Percentiles rank a stretch among this genome's conserved stretches.
These are phyloP conservation scores for Jacana jacana DNA, from an alignment of 2,113 vertebrate species.

Conservation along the genomic window DNA sequence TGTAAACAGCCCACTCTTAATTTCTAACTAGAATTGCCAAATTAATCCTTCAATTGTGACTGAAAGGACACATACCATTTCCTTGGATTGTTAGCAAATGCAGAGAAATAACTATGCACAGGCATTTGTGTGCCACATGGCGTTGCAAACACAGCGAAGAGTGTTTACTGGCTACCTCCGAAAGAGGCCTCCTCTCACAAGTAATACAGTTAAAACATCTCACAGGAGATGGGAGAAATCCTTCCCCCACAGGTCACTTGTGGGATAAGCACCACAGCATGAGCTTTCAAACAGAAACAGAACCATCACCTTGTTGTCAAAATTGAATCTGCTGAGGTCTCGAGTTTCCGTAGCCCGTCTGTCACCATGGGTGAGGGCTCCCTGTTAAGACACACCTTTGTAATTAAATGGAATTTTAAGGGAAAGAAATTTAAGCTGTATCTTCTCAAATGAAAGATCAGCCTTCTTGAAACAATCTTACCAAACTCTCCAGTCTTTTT, in stretches of 20 bases:
- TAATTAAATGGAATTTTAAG: neutral
- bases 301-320: conserved; percentile 92
- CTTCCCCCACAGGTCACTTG: neutral
- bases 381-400: conserved; percentile 74
- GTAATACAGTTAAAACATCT: neutral
- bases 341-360: conserved; percentile 96
- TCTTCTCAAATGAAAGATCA: neutral
- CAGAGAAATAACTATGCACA: neutral
- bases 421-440: neutral
- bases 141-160: neutral
- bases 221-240: neutral
- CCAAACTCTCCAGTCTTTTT: conserved; percentile 97
- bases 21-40: neutral
- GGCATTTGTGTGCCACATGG: accelerated
- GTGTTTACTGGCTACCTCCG: neutral
- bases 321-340: conserved; percentile 97
- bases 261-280: neutral
- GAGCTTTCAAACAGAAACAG: neutral
- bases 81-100: neutral
- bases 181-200: neutral
- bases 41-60: neutral
- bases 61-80: neutral
- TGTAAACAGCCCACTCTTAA: neutral
- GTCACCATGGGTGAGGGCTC: conserved; percentile 96
- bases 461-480: conserved; percentile 62